Conservation (phyloP, 2,113 vertebrate genomes). For the Neofelis nebulosa region DNA sequence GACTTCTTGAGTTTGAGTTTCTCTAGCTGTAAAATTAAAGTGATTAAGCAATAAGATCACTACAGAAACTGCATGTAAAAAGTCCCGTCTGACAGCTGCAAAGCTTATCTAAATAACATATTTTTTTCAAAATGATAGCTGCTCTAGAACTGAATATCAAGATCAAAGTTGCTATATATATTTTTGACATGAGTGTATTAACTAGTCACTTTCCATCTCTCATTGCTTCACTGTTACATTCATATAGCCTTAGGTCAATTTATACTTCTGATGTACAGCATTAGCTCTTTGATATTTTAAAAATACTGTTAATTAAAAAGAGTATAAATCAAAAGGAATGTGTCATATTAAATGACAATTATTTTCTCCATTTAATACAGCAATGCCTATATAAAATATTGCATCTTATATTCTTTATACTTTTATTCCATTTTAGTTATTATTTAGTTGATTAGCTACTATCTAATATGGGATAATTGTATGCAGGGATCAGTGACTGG, state of each 20-base stretch:
- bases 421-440: background rate
- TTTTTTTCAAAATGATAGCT: background rate
- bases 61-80: background rate
- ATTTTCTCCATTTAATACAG: background rate
- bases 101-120: background rate
- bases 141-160: background rate
- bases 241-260: background rate
- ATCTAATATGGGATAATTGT: constrained; percentile 7
- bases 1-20: background rate
- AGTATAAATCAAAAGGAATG: background rate
- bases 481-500: constrained; percentile 28
- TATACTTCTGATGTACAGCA: background rate
- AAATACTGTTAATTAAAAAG: constrained; percentile 46
- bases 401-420: background rate
- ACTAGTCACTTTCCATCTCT: constrained; percentile 8
- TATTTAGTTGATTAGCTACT: background rate
- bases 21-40: background rate
- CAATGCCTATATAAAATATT: constrained; percentile 29
- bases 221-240: constrained; percentile 12
- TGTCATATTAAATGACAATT: background rate
- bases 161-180: background rate
- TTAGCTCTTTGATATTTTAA: background rate
- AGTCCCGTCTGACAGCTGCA: background rate
- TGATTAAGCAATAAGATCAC: background rate
- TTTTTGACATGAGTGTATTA: constrained; percentile 18